phyloP scores from a whole-genome alignment of 2,888 invertebrate species.

The Drosophila mulleri region DNA sequence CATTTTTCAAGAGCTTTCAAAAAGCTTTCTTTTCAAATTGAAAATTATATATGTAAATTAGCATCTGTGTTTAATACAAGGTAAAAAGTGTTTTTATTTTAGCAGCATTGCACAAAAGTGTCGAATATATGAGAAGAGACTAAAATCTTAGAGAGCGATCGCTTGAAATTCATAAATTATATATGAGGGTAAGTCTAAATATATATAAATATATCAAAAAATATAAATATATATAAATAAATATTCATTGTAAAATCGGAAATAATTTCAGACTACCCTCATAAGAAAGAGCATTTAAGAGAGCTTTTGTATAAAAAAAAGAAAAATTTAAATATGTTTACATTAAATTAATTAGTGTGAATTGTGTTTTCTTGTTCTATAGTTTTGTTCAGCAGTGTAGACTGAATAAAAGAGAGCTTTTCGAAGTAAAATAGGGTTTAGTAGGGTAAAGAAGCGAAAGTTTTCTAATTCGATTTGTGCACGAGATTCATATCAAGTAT shows the following conservation, averaged over 20 bases:
- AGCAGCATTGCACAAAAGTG: conserved; percentile 37
- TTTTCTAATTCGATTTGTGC: conserved; percentile 12
- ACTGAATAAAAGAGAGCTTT: conserved; percentile 10
- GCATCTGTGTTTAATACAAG: conserved; percentile 40
- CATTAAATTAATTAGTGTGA: background rate
- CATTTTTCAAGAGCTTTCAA: conserved; percentile 1
- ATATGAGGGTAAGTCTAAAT: background rate
- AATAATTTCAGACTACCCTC: background rate
- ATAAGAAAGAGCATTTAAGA: background rate
- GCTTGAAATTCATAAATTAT: background rate
- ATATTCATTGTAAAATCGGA: background rate
- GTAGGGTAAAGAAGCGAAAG: conserved; percentile 15
- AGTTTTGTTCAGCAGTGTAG: conserved; percentile 29
- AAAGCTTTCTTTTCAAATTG: conserved; percentile 4
- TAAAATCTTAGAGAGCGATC: conserved; percentile 23
- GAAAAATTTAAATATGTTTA: background rate
- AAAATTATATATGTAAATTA: conserved; percentile 38
- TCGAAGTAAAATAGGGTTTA: background rate
- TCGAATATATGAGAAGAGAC: conserved; percentile 17
- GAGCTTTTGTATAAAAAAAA: background rate
- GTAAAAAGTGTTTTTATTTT: conserved; percentile 25
- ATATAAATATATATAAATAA: too few relatives aligned
- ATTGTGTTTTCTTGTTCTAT: background rate
- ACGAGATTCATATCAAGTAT: conserved; percentile 47
- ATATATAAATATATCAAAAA: conserved; percentile 1